Evolutionary conservation across 2,888 invertebrate species (phyloP).

Genomic region (Agriotes lineatus): DNA sequence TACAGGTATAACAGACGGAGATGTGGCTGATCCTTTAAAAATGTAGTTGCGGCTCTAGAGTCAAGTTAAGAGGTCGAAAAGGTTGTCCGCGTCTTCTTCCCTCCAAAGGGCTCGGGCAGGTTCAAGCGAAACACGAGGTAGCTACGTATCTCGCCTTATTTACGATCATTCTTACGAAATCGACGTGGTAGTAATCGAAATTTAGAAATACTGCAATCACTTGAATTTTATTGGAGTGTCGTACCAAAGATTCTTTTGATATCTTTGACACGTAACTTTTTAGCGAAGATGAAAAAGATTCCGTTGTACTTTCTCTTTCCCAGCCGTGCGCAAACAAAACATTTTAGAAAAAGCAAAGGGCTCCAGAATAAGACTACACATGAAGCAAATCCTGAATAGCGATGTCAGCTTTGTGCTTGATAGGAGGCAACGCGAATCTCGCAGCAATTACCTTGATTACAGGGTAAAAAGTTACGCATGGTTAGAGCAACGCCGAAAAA

Average conservation of each 20-base stretch:
- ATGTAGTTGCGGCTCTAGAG: constrained; percentile 58
- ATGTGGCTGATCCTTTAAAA: constrained; percentile 63
- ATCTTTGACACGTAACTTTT: constrained; percentile 45
- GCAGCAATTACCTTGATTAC: constrained; percentile 20
- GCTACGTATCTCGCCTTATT: constrained; percentile 50
- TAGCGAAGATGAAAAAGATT: constrained; percentile 23
- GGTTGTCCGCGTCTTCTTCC: constrained; percentile 54
- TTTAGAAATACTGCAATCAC: constrained; percentile 57
- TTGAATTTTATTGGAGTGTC: constrained; percentile 55
- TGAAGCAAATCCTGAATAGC: constrained; percentile 12
- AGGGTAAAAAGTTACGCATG: constrained; percentile 12
- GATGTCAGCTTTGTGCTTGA: background rate
- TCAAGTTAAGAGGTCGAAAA: constrained; percentile 52
- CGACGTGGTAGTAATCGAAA: constrained; percentile 50
- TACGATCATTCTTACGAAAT: constrained; percentile 52
- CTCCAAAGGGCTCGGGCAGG: constrained; percentile 53
- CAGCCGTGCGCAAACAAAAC: constrained; percentile 24
- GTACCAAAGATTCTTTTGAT: constrained; percentile 48
- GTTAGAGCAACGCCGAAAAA: background rate
- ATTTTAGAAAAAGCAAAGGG: constrained; percentile 14
- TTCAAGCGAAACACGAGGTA: constrained; percentile 50
- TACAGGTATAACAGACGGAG: constrained; percentile 59
- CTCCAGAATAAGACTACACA: background rate
- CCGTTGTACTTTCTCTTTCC: constrained; percentile 11
- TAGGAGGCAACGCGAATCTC: background rate